Evolutionary conservation across 2,113 vertebrate species (phyloP).

Genomic region (Lates calcarifer): DNA sequence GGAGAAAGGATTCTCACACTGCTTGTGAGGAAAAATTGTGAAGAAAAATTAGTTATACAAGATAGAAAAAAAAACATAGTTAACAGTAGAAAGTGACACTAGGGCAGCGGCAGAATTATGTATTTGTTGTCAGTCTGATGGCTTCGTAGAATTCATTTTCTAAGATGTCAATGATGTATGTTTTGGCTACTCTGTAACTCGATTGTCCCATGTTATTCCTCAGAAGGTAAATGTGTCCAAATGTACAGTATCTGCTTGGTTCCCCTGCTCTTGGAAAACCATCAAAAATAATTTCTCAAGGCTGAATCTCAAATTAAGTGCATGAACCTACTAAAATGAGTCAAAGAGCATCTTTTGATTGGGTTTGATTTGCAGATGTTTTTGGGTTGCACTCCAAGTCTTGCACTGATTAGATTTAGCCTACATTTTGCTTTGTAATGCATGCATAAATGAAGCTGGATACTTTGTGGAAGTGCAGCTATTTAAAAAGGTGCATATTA

Average conservation of each 20-base stretch:
- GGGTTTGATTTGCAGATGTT: constrained; percentile 43
- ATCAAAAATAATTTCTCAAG: neutral
- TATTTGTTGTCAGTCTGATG: neutral
- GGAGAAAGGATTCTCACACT: neutral
- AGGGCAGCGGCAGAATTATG: neutral
- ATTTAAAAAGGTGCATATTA: neutral
- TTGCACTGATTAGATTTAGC: constrained; percentile 27
- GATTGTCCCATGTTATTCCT: neutral
- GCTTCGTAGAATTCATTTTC: neutral
- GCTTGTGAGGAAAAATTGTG: neutral
- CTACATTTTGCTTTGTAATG: neutral
- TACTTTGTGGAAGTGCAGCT: neutral
- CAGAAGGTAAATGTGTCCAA: neutral
- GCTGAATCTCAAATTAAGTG: constrained; percentile 25
- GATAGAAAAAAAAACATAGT: neutral
- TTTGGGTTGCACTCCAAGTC: neutral
- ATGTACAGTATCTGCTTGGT: neutral
- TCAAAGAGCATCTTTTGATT: constrained; percentile 28
- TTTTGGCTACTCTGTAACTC: neutral
- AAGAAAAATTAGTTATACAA: neutral
- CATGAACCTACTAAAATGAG: neutral
- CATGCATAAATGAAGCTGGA: neutral
- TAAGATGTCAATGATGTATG: neutral
- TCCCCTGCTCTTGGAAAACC: neutral
- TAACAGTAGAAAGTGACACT: neutral